Percentiles rank a stretch among this genome's conserved stretches.
Evolutionary conservation across 2,888 invertebrate genomes (phyloP).

Genomic region (Siphlonurus alternatus): DNA sequence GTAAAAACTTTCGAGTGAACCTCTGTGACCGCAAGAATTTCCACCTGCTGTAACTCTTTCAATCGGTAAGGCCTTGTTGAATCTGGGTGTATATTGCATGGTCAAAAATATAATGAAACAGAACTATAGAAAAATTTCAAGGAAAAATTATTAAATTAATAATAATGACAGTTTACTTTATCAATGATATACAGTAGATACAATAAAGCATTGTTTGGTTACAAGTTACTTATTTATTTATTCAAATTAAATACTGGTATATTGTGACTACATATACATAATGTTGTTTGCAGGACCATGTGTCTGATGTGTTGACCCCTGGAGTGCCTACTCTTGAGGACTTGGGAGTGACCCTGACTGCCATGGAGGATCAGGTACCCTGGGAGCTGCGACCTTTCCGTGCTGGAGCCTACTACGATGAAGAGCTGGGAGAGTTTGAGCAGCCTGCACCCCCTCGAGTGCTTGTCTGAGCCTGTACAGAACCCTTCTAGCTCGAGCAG

Average conservation of each 20-base stretch:
- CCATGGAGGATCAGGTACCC: slow-evolving; percentile 63
- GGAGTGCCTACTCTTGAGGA: slow-evolving; percentile 69
- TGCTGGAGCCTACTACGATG: slow-evolving; percentile 51
- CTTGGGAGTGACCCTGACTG: slow-evolving; percentile 59
- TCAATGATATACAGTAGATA: no score
- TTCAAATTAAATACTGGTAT: no score
- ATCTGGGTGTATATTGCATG: no score
- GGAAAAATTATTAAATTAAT: background rate
- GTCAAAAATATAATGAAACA: background rate
- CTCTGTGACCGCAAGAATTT: no score
- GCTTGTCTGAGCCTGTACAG: background rate
- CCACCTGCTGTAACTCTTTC: no score
- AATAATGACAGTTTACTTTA: no score
- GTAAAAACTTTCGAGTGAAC: no score
- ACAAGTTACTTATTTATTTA: no score
- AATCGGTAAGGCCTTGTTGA: no score
- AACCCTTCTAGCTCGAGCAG: no score
- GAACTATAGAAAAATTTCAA: background rate
- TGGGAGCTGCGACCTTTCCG: slow-evolving; percentile 57
- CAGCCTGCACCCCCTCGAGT: slow-evolving; percentile 42
- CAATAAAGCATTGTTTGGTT: no score
- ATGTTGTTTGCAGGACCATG: slow-evolving; percentile 43
- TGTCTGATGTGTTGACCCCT: slow-evolving; percentile 45
- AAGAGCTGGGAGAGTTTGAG: slow-evolving; percentile 57
- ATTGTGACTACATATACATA: no score